Evolutionary conservation across 2,888 invertebrate species (phyloP), one percentile per base, ranked within the genome.

Genomic region (Amphipoea oculea): DNA sequence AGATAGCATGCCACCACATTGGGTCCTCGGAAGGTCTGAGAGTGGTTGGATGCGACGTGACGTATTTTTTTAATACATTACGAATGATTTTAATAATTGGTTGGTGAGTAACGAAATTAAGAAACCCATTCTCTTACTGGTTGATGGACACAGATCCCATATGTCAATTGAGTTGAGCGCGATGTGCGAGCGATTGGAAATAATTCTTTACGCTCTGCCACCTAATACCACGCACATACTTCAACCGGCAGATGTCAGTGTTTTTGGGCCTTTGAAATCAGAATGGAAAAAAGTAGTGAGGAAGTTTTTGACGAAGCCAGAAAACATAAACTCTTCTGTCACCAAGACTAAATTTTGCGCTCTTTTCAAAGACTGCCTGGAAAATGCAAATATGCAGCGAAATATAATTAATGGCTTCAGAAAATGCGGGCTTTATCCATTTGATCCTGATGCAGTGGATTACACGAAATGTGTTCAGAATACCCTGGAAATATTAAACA

Each of bases 381-480:
- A 65, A 36, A 65, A 65, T 40, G 7, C 20, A 40, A 65, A 65
- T 40, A 65, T 40, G 65, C 65, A 4, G 65, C 36, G 9, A 40
- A 36, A 65, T 65, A 65, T 65, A 65, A 65, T 65, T 17, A 65
- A 65, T 65, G 65, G 65, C 36, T 40, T 65, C 20, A 65, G 40
- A 65, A 65, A 65, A 65, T 65, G 65, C 40, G 65, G 36, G 7
- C 65, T 40, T 65, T 40, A 65, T 65, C 65, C 65, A 65, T 65
- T 65, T 65, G 36, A 65, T 6, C 65, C 65, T 65, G 40, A 65
- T 65, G 65, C 65, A 20, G 65, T 65, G 65, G 65, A n/a, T 65
- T 65, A 65, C 65, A 65, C 65, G 36, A 65, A 65, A 65, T 65
- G 65, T 65, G 65, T 65, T 9, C 65, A 65, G 36, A 65, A 65